Percentiles rank a stretch among this genome's conserved stretches.
These are phyloP conservation scores for Drosophila nigricruria DNA, from an alignment of 2,888 invertebrate genomes.

Conservation along the genomic window DNA sequence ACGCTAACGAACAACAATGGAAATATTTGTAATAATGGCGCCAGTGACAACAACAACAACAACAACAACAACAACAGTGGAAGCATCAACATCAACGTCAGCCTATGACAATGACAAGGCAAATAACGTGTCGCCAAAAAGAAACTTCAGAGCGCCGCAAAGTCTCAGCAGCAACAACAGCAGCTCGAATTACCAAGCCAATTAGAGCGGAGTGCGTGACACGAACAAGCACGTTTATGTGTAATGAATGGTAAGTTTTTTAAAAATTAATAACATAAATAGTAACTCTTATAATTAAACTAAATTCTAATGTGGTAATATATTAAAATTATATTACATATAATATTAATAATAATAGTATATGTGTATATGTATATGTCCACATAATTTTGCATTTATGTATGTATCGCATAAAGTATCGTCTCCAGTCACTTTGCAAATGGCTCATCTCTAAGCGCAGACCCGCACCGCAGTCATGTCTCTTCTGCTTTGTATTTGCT, in stretches of 20 bases:
- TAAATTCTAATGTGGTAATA: too few relatives aligned
- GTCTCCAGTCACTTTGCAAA: neutral
- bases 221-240: neutral
- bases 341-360: neutral
- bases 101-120: slow-evolving; percentile 70
- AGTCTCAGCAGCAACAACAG: slow-evolving; percentile 26
- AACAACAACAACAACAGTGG: slow-evolving; percentile 7
- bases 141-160: slow-evolving; percentile 44
- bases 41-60: slow-evolving; percentile 51
- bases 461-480: neutral
- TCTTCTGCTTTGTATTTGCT: slow-evolving; percentile 1
- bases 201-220: slow-evolving; percentile 16
- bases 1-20: slow-evolving; percentile 61
- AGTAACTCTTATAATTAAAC: too few relatives aligned
- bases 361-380: neutral
- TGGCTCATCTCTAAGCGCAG: neutral
- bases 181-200: slow-evolving; percentile 9
- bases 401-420: neutral
- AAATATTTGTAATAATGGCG: slow-evolving; percentile 68
- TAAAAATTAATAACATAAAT: neutral
- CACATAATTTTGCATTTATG: too few relatives aligned
- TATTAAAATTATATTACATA: too few relatives aligned
- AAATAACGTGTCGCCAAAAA: slow-evolving; percentile 59
- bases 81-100: slow-evolving; percentile 56
- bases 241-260: neutral